Base-by-base conservation (phyloP, 2,113 vertebrate species). In the Gambusia holbrooki region DNA sequence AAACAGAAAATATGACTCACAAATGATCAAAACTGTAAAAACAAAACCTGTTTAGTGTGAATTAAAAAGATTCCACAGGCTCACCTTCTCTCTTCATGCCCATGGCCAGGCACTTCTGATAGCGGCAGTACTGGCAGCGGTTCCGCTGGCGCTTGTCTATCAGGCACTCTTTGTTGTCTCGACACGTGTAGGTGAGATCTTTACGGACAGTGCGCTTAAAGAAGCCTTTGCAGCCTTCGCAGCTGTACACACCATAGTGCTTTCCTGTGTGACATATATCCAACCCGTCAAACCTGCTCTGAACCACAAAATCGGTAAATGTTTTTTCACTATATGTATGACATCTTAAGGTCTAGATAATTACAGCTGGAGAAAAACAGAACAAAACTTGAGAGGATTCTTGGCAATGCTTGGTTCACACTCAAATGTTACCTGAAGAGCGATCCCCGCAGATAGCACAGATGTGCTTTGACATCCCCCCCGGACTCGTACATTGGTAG, bases 391-490 rank as follows among this genome's bases (percentile, higher is more conserved):
- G n/a, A 70, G 58, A 63, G 60, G 60, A 66, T 68, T n/a, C 29
- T 71, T 62, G 25, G 45, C 10, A 35, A 3, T 48, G 37, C 40
- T 37, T 17, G 15, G 19, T 37, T 66, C 64, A 62, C 30, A 32
- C 72, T 37, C 12, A 28, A 33, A 65, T 54, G 42, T 83, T 94
- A 99, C 97, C 97, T 95, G 97, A 99, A 79, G 97, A 98, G 54
- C 97, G 95, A 89, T 99, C 97, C 71, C 97, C 97, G 60, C 97
- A 99, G 90, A 98, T 99, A 89, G 97, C 96, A 88, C 97, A 99
- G 91, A 97, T 96, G 93, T 98, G 97, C 84, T 98, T 99, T 78
- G 96, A 95, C 93, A 99, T 94, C 58, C 96, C 95, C 25, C 96
- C 96, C 0, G 97, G 97, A 77, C 97, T 98, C 17, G 93, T 93